phyloP scores from a whole-genome alignment of 2,888 invertebrate species.

The Omphaloscelis lunosa region DNA sequence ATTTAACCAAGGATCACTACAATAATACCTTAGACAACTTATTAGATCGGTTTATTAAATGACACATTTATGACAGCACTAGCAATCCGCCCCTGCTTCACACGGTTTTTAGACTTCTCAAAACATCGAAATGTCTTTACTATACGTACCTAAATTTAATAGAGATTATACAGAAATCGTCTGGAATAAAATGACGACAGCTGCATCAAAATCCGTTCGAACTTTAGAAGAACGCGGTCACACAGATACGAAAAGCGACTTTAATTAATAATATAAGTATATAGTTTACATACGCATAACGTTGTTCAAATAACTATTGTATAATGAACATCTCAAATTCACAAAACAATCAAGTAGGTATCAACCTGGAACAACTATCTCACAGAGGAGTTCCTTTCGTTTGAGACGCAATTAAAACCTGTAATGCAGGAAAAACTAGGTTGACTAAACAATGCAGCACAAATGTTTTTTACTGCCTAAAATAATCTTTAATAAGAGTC shows the following conservation, averaged over 20 bases:
- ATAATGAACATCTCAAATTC: background rate
- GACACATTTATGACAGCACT: background rate
- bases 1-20: constrained; percentile 25
- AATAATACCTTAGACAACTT: constrained; percentile 2
- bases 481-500: constrained; percentile 12
- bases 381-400: constrained; percentile 24
- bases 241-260: too few species aligned
- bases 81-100: too few species aligned
- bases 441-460: background rate
- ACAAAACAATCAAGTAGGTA: background rate
- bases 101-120: background rate
- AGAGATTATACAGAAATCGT: background rate
- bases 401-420: constrained; percentile 20
- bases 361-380: constrained; percentile 15
- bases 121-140: background rate
- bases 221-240: background rate
- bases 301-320: background rate
- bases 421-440: background rate
- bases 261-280: too few species aligned
- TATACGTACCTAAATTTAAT: background rate
- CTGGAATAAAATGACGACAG: background rate
- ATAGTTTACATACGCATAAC: background rate
- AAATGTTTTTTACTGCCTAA: background rate
- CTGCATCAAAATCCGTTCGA: background rate
- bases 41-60: constrained; percentile 14